Percentiles rank a stretch among this genome's conserved stretches.
phyloP scores from a whole-genome alignment of 1,140 invertebrate genomes.

The Drosophila paulistorum region DNA sequence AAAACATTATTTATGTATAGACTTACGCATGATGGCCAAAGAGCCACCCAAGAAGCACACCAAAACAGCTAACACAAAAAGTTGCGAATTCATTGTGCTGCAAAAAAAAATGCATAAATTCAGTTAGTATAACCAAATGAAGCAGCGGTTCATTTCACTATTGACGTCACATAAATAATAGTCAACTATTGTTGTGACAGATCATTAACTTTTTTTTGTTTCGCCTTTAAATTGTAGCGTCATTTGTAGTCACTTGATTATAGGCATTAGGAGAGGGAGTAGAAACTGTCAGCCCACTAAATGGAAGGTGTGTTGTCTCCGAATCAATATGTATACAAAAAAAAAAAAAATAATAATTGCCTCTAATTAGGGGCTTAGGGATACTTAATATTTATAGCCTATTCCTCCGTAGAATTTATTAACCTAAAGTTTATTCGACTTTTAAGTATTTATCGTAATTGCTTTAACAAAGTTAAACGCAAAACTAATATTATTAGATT shows the following conservation, averaged over 20 bases:
- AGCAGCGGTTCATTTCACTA: slow-evolving; percentile 1
- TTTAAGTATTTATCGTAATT: too few relatives aligned
- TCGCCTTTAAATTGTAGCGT: slow-evolving; percentile 7
- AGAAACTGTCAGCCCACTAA: background rate
- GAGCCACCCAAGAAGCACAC: slow-evolving; percentile 41
- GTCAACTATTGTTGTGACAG: background rate
- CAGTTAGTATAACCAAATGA: background rate
- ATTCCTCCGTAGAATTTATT: too few relatives aligned
- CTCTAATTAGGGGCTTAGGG: too few relatives aligned
- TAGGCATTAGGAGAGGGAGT: slow-evolving; percentile 17
- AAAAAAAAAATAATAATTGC: background rate
- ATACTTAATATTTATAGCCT: too few relatives aligned
- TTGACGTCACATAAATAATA: background rate
- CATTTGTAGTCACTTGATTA: slow-evolving; percentile 20
- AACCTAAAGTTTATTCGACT: too few relatives aligned
- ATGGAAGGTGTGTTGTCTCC: background rate
- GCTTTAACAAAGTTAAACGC: too few relatives aligned
- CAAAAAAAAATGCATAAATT: background rate
- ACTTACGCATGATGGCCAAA: slow-evolving; percentile 63
- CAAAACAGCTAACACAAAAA: slow-evolving; percentile 41
- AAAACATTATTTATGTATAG: background rate
- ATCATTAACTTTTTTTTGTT: background rate
- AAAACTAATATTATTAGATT: too few relatives aligned
- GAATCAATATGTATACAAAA: background rate
- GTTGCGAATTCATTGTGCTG: slow-evolving; percentile 49